Conservation (phyloP, 1,140 invertebrate genomes). For the Drosophila simulans region DNA sequence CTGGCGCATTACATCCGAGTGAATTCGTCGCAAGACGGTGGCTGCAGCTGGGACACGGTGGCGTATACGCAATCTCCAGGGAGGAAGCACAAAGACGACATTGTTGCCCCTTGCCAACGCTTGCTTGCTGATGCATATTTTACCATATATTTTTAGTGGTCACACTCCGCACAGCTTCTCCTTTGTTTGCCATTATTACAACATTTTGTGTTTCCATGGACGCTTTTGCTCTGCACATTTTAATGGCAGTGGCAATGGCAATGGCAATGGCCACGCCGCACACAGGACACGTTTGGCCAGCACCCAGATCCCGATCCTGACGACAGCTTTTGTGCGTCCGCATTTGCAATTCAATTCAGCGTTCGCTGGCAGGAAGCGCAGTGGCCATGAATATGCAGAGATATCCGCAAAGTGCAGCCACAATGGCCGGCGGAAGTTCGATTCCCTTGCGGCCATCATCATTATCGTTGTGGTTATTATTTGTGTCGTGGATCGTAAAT, state of each 20-base stretch:
- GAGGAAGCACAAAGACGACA: constrained; percentile 28
- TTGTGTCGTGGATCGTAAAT: constrained; percentile 66
- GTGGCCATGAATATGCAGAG: constrained; percentile 53
- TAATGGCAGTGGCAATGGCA: constrained; percentile 31
- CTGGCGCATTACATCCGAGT: constrained; percentile 40
- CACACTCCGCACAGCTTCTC: constrained; percentile 35
- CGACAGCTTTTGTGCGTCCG: constrained; percentile 45
- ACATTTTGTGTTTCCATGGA: constrained; percentile 42
- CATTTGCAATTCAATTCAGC: constrained; percentile 57
- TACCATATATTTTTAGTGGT: constrained; percentile 63
- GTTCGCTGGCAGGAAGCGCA: constrained; percentile 35
- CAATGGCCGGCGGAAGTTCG: constrained; percentile 38
- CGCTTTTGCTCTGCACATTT: constrained; percentile 45
- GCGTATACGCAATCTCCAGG: constrained; percentile 42
- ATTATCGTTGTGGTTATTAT: constrained; percentile 28
- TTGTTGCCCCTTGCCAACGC: constrained; percentile 41
- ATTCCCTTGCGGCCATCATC: constrained; percentile 23
- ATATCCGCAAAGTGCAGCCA: constrained; percentile 15
- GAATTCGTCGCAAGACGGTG: constrained; percentile 5
- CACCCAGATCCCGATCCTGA: constrained; percentile 25
- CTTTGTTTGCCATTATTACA: constrained; percentile 62
- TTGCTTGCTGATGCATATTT: constrained; percentile 67
- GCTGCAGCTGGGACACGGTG: constrained; percentile 8
- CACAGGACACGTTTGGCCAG: constrained; percentile 25
- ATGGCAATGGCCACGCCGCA: constrained; percentile 28